phyloP scores from a whole-genome alignment of 2,797 vertebrate species.

The Ctenosaura bakeri region DNA sequence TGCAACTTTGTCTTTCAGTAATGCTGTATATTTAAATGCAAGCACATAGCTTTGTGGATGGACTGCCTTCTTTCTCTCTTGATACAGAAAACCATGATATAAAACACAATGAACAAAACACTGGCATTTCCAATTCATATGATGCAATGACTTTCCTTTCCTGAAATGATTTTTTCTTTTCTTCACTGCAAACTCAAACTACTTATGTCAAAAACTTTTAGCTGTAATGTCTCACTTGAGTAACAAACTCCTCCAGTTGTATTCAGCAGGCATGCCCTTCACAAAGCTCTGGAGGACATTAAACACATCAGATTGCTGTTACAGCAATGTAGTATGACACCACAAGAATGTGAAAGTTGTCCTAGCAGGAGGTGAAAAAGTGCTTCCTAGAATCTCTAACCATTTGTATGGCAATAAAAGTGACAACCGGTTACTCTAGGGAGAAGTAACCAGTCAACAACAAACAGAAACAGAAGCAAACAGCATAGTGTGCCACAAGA shows the following conservation, averaged over 20 bases:
- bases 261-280: conserved; percentile 61
- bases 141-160: neutral
- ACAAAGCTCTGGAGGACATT: conserved; percentile 57
- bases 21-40: neutral
- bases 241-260: conserved; percentile 44
- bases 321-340: conserved; percentile 64
- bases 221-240: conserved; percentile 27
- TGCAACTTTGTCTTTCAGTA: neutral
- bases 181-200: conserved; percentile 23
- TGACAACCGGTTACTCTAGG: conserved; percentile 22
- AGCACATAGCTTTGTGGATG: neutral
- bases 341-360: conserved; percentile 59
- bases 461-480: conserved; percentile 56
- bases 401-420: conserved; percentile 46
- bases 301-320: conserved; percentile 55
- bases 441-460: conserved; percentile 37
- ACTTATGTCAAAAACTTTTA: conserved; percentile 28
- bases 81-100: neutral
- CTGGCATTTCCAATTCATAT: neutral
- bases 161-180: neutral
- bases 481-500: neutral
- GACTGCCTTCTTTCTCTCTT: neutral
- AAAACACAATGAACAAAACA: neutral
- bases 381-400: conserved; percentile 53
- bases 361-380: conserved; percentile 61